Base-by-base conservation (phyloP, 1,140 invertebrate species). In the Pachypsylla venusta region DNA sequence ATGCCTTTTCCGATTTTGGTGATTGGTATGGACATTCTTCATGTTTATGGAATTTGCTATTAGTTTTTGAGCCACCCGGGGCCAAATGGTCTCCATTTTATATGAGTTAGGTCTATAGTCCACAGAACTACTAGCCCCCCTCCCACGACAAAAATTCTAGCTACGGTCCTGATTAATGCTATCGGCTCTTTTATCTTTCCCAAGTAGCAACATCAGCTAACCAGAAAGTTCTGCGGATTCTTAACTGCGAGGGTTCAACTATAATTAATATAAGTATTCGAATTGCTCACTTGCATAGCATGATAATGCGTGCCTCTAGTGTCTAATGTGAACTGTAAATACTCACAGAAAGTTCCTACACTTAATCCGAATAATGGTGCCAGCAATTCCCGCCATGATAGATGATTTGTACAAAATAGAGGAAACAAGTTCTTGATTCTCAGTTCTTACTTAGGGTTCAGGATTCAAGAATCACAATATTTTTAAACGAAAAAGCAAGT, bases 301-400 rank as follows among this genome's bases (percentile, higher is more conserved):
- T 35, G 16, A 35, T 12, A 16, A 12, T 35, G 30, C 16, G 30
- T 35, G 30, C 10, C 16, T 12, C 30, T 12, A 12, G 10, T 12
- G 10, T 12, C 30, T 35, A 35, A 16, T 35, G 10, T 35, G 16
- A 12, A 12, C 22, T 19, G n/a, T 48, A 48, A 4, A 48, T 48
- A 48, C 42, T 48, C 5, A 48, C 42, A 48, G 42, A 48, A 48
- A 48, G 42, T 48, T 48, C 42, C 42, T 5, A 19, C 42, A 48
- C 22, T 19, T 48, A 22, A 48, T 48, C 16, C 42, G 42, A 48
- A 48, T 19, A 4, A 48, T 48, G 5, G 42, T 48, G 5, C 42
- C 42, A 10, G 42, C 42, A n/a, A 48, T 48, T n/a, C 3, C 22
- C 22, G 42, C 16, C n/a, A n/a, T 48, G 42, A 4, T 48, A 19